Percentiles rank a stretch among this genome's conserved stretches.
These are phyloP conservation scores for Agelaius phoeniceus DNA, from an alignment of 2,113 vertebrate genomes.

Conservation along the genomic window DNA sequence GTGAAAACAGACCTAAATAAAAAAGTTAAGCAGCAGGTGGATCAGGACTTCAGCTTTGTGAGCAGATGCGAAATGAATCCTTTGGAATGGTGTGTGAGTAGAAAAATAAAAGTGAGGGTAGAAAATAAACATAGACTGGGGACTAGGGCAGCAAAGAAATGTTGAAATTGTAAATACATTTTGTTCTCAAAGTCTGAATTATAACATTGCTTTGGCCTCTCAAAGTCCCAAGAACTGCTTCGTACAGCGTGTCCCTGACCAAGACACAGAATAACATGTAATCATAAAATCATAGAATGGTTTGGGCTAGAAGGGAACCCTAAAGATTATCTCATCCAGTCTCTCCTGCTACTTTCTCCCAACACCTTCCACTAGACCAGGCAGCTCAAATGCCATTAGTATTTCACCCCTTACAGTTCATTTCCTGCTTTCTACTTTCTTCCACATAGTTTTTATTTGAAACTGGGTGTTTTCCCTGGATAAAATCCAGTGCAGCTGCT, in stretches of 20 bases:
- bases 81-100: neutral
- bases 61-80: neutral
- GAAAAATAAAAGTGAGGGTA: neutral
- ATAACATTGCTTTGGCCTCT: neutral
- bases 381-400: neutral
- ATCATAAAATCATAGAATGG: neutral
- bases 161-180: neutral
- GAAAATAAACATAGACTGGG: neutral
- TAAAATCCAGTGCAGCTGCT: neutral
- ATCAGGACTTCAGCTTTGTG: neutral
- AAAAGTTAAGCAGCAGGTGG: neutral
- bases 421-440: neutral
- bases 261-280: neutral
- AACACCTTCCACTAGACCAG: neutral
- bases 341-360: neutral
- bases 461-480: neutral
- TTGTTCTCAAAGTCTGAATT: neutral
- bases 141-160: neutral
- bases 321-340: neutral
- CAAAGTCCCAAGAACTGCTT: neutral
- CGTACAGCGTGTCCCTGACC: neutral
- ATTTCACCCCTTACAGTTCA: neutral
- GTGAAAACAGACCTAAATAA: neutral
- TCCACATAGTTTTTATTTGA: neutral
- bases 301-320: neutral